Percentiles rank a stretch among this genome's conserved stretches.
Conservation (phyloP, 35 echinoderm and acorn worm species). For the Ophiothrix spiculata region DNA sequence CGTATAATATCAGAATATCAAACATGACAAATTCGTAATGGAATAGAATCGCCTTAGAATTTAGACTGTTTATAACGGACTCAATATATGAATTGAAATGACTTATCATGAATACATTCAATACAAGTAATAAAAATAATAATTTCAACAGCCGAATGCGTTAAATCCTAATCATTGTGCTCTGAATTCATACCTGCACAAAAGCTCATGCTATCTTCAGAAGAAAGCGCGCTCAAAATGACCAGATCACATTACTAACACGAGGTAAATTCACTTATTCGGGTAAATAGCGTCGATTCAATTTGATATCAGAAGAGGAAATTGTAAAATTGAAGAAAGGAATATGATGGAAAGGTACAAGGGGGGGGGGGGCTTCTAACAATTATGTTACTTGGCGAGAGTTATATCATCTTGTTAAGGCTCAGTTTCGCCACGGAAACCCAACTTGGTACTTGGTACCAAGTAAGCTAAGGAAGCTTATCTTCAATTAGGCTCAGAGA, state of each 20-base stretch:
- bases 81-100: background rate
- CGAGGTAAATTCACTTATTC: background rate
- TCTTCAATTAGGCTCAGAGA: too few species aligned
- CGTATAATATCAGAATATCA: too few species aligned
- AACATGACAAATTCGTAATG: background rate
- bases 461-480: too few species aligned
- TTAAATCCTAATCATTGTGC: slow-evolving; percentile 9
- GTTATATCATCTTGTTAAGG: too few species aligned
- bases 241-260: background rate
- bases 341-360: too few species aligned
- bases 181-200: background rate
- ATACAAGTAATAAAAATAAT: background rate
- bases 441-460: too few species aligned
- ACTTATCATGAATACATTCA: background rate
- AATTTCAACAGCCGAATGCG: background rate
- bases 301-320: background rate
- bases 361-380: too few species aligned
- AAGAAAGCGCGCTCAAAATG: background rate
- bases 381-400: too few species aligned
- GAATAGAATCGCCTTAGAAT: background rate
- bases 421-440: too few species aligned
- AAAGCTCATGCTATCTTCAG: background rate
- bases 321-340: background rate
- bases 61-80: background rate
- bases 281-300: background rate